Percentiles rank a stretch among this genome's conserved stretches.
phyloP scores from a whole-genome alignment of 1,140 invertebrate species.

The Trachymyrmex septentrionalis region DNA sequence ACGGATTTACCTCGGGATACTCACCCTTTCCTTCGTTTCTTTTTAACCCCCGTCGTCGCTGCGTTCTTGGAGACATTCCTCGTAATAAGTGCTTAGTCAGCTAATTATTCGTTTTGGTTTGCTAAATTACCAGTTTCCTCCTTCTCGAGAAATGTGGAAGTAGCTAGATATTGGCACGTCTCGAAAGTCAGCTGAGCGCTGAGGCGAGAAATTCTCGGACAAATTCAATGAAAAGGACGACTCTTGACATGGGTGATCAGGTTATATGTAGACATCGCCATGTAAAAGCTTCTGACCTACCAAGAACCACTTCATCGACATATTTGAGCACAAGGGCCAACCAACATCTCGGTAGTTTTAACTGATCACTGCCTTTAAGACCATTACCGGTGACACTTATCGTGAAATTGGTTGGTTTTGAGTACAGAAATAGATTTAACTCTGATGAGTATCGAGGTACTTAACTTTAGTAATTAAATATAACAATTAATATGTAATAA shows the following conservation, averaged over 20 bases:
- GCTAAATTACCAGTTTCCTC: not conserved
- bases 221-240: not conserved
- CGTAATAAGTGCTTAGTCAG: slow-evolving; percentile 69
- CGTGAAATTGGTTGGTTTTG: not conserved
- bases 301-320: slow-evolving; percentile 37
- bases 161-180: not conserved
- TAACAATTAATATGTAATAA: not conserved
- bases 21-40: not conserved
- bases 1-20: slow-evolving; percentile 45
- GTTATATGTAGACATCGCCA: not conserved
- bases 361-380: not conserved
- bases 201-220: not conserved
- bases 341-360: not conserved
- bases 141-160: not conserved
- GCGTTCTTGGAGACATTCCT: slow-evolving; percentile 57
- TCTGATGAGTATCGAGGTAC: not conserved
- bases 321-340: not conserved
- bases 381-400: not conserved
- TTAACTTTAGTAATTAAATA: not conserved
- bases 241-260: slow-evolving; percentile 16
- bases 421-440: not conserved
- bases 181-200: not conserved
- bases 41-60: not conserved
- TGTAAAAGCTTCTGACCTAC: not conserved
- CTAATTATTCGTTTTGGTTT: slow-evolving; percentile 71